Base-by-base conservation (phyloP, 2,113 vertebrate species). In the Sarotherodon lohbergeri region DNA sequence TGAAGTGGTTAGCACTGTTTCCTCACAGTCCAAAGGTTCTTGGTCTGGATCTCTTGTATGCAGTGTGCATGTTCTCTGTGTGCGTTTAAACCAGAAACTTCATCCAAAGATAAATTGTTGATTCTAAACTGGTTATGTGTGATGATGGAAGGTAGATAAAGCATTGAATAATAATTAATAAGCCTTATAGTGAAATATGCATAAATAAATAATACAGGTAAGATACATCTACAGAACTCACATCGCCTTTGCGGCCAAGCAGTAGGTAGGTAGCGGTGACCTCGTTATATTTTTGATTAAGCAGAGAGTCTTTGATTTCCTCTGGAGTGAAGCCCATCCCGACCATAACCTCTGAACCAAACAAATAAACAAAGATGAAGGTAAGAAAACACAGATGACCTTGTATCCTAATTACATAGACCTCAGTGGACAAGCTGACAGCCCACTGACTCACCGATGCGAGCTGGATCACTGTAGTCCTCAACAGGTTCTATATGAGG, bases 201-300 rank as follows among this genome's bases (percentile, higher is more conserved):
- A 43, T 22, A 66, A 24, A 57, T 5, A n/a, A 43, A 19, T 10
- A 55, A 13, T 7, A 68, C 13, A 29, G 7, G 8, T 48, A 76
- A 0, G 10, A 34, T 5, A 13, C 43, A 52, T 82, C 9, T 34
- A 3, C 17, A 16, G 39, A 56, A 91, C 89, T 94, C 83, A 96
- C 96, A 73, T 97, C 96, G 95, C 97, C 97, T 97, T 98, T 85
- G 85, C 96, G 94, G 89, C 98, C 98, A 94, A 99, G 97, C 94
- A 99, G 97, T 91, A 99, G 96, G 96, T 99, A 99, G 84, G 98
- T 99, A 90, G 98, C 98, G 0, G 97, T 98, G 89, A 98, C 97
- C 95, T 99, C 98, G 1, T 99, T 98, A 95, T 99, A 99, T 90
- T 98, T 98, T 93, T 98, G 97, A 96, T 95, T 98, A 89, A 97